Percentiles rank a stretch among this genome's conserved stretches.
phyloP scores from a whole-genome alignment of 1,140 invertebrate genomes.

The Littorina saxatilis region DNA sequence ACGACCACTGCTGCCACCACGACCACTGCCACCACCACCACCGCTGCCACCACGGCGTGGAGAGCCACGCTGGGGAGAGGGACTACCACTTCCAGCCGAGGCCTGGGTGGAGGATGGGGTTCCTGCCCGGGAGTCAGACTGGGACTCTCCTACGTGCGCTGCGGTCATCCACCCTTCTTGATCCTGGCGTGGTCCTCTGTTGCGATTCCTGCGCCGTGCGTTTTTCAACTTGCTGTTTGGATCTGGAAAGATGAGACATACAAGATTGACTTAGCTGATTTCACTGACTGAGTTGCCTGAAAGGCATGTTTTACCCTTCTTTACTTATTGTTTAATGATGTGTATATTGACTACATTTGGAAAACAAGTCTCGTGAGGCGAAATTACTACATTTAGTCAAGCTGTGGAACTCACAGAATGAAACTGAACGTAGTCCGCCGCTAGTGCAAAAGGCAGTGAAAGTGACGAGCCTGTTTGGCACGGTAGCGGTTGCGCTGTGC shows the following conservation, averaged over 20 bases:
- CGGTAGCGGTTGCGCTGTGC: too few species aligned
- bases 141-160: background rate
- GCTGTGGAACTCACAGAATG: too few species aligned
- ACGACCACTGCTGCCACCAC: background rate
- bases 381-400: too few species aligned
- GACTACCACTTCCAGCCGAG: conserved; percentile 9
- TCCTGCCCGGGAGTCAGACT: conserved; percentile 15
- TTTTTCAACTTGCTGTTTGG: background rate
- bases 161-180: background rate
- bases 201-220: background rate
- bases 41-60: background rate
- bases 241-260: conserved; percentile 7
- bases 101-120: conserved; percentile 22
- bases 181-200: background rate
- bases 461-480: too few species aligned
- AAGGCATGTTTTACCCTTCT: too few species aligned
- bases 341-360: too few species aligned
- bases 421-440: too few species aligned
- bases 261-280: too few species aligned
- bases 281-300: too few species aligned
- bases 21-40: background rate
- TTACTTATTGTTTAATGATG: too few species aligned
- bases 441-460: too few species aligned
- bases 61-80: conserved; percentile 16
- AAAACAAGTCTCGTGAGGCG: too few species aligned